These are phyloP conservation scores for Podotricha telesiphe DNA, from an alignment of 2,888 invertebrate species.

Conservation along the genomic window DNA sequence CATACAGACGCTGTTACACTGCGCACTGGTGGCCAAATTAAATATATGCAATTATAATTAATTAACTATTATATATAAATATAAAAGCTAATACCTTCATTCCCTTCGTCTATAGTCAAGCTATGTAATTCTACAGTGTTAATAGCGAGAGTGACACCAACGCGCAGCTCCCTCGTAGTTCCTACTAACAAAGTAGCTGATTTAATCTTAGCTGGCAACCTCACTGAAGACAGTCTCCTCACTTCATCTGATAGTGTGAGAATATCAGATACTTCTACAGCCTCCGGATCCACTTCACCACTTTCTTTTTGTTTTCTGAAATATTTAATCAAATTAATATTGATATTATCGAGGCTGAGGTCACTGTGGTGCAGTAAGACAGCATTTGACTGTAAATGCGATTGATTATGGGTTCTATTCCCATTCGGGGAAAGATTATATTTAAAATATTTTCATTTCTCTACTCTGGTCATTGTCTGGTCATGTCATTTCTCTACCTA, in stretches of 20 bases:
- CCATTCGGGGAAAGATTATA: too few species aligned
- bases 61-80: background rate
- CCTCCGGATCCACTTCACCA: conserved; percentile 62
- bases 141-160: conserved; percentile 86
- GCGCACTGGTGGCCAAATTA: too few species aligned
- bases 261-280: conserved; percentile 61
- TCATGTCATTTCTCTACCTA: too few species aligned
- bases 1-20: too few species aligned
- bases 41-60: too few species aligned
- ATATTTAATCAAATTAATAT: background rate
- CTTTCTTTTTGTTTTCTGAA: conserved; percentile 68
- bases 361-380: too few species aligned
- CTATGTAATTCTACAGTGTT: conserved; percentile 90
- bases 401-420: too few species aligned
- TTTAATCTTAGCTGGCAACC: conserved; percentile 87
- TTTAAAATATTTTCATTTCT: too few species aligned
- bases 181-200: conserved; percentile 88
- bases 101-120: conserved; percentile 76
- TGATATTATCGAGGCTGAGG: too few species aligned
- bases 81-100: conserved; percentile 71
- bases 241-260: conserved; percentile 89
- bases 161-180: conserved; percentile 87
- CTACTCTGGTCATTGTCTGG: too few species aligned
- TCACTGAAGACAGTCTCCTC: conserved; percentile 86
- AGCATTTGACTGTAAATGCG: too few species aligned